These are phyloP conservation scores for Coluber constrictor DNA, from an alignment of 2,797 vertebrate species.

Conservation along the genomic window DNA sequence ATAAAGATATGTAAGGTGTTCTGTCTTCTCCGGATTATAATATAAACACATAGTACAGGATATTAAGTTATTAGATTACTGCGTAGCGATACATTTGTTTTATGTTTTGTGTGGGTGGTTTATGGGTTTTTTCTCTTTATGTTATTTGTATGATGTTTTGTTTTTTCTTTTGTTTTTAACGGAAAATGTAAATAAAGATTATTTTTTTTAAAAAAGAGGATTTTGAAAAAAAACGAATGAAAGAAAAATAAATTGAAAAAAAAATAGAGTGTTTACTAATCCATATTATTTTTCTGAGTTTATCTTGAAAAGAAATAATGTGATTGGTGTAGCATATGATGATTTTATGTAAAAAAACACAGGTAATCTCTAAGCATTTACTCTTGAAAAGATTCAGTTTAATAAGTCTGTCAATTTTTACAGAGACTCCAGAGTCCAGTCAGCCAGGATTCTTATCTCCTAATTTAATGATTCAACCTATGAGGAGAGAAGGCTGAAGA, in stretches of 20 bases:
- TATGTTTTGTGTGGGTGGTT: no score
- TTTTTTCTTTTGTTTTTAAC: no score
- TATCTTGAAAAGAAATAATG: not conserved
- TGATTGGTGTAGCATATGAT: not conserved
- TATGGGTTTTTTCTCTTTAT: no score
- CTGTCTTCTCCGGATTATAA: no score
- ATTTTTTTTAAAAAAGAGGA: no score
- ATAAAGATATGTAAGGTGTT: no score
- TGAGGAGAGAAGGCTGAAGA: not conserved
- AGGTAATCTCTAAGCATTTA: not conserved
- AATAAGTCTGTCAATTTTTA: not conserved
- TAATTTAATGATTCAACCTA: not conserved
- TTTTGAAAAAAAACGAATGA: not conserved
- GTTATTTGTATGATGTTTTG: no score
- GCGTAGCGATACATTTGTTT: no score
- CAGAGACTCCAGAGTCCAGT: not conserved
- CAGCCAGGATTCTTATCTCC: not conserved
- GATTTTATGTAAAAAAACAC: not conserved
- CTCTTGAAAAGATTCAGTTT: not conserved
- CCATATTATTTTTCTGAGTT: not conserved
- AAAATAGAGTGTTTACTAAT: not conserved
- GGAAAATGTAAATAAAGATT: no score
- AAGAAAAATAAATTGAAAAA: not conserved
- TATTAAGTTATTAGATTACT: no score
- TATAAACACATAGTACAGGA: no score